phyloP scores from a whole-genome alignment of 1,140 invertebrate genomes.

The Homarus americanus region DNA sequence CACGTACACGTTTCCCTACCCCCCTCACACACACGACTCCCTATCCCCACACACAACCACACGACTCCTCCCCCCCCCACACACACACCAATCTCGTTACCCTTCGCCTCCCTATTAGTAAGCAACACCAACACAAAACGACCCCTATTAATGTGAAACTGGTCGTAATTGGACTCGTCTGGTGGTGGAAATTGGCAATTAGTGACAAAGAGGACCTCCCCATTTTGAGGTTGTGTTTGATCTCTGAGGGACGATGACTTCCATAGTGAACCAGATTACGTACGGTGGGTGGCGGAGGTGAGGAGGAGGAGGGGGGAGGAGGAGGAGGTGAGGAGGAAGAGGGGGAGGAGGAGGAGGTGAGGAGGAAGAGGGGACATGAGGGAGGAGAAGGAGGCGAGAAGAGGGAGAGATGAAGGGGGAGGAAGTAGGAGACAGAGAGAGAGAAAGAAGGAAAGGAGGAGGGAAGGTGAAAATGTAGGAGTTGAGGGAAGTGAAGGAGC shows the following conservation, averaged over 20 bases:
- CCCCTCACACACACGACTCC: no score
- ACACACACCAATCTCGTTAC: background rate
- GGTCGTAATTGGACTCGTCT: conserved; percentile 20
- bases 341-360: background rate
- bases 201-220: conserved; percentile 19
- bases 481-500: background rate
- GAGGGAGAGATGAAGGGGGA: background rate
- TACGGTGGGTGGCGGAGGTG: background rate
- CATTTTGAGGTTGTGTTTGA: conserved; percentile 31
- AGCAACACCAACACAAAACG: conserved; percentile 1
- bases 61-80: background rate
- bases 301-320: background rate
- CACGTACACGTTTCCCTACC: no score
- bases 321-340: background rate
- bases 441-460: background rate
- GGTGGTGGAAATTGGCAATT: conserved; percentile 28
- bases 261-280: background rate
- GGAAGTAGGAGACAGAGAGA: background rate
- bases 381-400: background rate
- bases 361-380: background rate
- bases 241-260: background rate
- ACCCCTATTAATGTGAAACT: conserved; percentile 42
- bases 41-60: no score
- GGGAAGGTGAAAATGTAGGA: background rate
- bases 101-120: background rate